Evolutionary conservation across 2,797 vertebrate species (phyloP).

Genomic region (Rhinatrema bivittatum): DNA sequence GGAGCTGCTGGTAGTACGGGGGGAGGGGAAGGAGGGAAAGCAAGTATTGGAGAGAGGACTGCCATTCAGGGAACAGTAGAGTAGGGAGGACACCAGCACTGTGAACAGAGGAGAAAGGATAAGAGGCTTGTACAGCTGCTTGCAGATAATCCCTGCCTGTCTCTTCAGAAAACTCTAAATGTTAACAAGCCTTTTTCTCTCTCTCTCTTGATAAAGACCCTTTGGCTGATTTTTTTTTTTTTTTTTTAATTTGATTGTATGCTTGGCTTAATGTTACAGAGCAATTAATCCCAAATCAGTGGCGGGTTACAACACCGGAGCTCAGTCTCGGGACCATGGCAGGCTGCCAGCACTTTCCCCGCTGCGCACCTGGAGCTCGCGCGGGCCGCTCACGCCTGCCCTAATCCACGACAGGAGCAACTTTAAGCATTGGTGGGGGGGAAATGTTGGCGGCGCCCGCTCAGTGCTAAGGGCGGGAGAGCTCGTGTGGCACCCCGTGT

Average conservation of each 20-base stretch:
- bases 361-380: constrained; percentile 12
- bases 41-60: constrained; percentile 2
- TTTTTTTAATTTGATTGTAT: constrained; percentile 25
- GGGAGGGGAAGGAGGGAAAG: constrained; percentile 11
- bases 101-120: constrained; percentile 9
- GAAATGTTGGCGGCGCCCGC: constrained; percentile 17
- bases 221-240: constrained; percentile 22
- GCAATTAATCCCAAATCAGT: neutral
- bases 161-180: constrained; percentile 15
- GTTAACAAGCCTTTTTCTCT: constrained; percentile 8
- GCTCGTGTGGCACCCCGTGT: constrained; percentile 1
- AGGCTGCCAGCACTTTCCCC: neutral
- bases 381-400: neutral
- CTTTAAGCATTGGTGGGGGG: neutral
- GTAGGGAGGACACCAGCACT: neutral
- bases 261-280: constrained; percentile 31
- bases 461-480: constrained; percentile 27
- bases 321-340: constrained; percentile 18
- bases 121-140: constrained; percentile 1
- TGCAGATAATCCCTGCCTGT: neutral
- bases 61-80: neutral
- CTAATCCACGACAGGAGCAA: neutral
- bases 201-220: constrained; percentile 17
- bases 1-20: constrained; percentile 33
- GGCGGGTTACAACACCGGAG: constrained; percentile 19